These are phyloP conservation scores for Ceyx margarethae DNA, from an alignment of 2,113 vertebrate genomes.

Conservation along the genomic window DNA sequence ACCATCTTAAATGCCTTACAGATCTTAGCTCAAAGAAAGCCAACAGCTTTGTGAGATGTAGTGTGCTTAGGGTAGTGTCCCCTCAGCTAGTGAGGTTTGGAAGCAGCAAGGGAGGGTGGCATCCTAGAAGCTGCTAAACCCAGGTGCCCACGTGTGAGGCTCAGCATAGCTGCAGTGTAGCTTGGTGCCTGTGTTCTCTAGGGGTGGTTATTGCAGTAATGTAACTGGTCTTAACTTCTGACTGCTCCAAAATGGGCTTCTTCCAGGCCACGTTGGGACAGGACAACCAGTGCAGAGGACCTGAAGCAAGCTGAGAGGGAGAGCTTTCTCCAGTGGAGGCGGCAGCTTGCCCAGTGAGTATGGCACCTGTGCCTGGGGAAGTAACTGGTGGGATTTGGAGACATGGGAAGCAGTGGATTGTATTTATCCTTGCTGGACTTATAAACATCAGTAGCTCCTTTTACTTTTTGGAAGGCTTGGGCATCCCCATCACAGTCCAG, in stretches of 20 bases:
- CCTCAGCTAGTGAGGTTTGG: background rate
- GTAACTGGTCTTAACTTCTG: background rate
- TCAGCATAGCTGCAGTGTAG: background rate
- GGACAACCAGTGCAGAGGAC: slow-evolving; percentile 84
- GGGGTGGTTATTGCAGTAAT: background rate
- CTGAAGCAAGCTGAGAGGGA: slow-evolving; percentile 88
- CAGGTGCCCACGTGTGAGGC: rapidly evolving
- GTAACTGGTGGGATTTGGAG: background rate
- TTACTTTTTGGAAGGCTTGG: background rate
- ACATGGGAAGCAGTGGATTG: background rate
- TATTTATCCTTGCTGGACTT: background rate
- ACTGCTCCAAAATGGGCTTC: background rate
- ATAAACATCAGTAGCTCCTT: background rate
- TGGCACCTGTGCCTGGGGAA: background rate
- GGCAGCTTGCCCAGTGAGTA: slow-evolving; percentile 86
- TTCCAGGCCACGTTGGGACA: slow-evolving; percentile 87
- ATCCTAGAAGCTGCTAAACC: background rate
- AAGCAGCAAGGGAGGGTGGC: background rate
- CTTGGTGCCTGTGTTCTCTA: background rate
- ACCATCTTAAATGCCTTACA: rapidly evolving
- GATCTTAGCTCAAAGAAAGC: background rate
- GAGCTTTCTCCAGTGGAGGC: slow-evolving; percentile 91
- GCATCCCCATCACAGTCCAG: background rate
- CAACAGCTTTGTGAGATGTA: background rate
- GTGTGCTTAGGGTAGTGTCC: rapidly evolving